A percentile compares a stretch with the other conserved stretches of the same genome.
These are phyloP conservation scores for Halichondria panicea DNA, from an alignment of 37 sponge, comb jelly and placozoan genomes.

Conservation along the genomic window DNA sequence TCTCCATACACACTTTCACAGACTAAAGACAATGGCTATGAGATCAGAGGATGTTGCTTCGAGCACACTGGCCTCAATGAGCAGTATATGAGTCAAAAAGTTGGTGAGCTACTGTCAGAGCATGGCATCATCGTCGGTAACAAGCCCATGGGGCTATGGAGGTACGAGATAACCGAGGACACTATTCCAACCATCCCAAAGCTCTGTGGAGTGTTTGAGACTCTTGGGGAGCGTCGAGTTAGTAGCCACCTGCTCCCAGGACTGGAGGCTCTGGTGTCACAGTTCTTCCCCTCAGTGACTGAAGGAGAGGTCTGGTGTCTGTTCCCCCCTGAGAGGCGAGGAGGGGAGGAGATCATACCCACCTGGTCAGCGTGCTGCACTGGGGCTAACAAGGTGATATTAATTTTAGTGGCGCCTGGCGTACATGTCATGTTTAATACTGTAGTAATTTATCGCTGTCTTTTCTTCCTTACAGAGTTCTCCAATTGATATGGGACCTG, in stretches of 20 bases:
- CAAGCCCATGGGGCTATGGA: conserved; percentile 39
- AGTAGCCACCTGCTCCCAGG: conserved; percentile 45
- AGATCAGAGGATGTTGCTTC: conserved; percentile 44
- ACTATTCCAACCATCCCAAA: conserved; percentile 21
- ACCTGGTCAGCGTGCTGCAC: conserved; percentile 45
- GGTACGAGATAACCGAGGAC: conserved; percentile 31
- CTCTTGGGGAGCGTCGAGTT: conserved; percentile 55
- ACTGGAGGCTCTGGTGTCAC: conserved; percentile 28
- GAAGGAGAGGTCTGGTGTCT: background rate
- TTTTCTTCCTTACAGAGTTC: background rate
- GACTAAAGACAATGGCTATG: background rate
- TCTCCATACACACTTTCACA: too few species aligned
- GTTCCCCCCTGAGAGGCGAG: background rate
- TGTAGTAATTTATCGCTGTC: background rate
- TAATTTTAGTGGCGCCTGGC: too few species aligned
- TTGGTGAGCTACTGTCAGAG: conserved; percentile 12
- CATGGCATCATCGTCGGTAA: conserved; percentile 37
- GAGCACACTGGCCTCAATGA: conserved; percentile 42
- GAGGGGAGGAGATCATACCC: background rate
- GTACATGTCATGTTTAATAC: too few species aligned
- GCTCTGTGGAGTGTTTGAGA: conserved; percentile 52
- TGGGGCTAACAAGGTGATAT: background rate
- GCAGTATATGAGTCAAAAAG: conserved; percentile 34
- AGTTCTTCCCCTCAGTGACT: conserved; percentile 7
- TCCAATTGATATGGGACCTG: conserved; percentile 3